Evolutionary conservation across 2,888 invertebrate species (phyloP), one percentile per base, ranked within the genome.

Genomic region (Parascotia fuliginaria): DNA sequence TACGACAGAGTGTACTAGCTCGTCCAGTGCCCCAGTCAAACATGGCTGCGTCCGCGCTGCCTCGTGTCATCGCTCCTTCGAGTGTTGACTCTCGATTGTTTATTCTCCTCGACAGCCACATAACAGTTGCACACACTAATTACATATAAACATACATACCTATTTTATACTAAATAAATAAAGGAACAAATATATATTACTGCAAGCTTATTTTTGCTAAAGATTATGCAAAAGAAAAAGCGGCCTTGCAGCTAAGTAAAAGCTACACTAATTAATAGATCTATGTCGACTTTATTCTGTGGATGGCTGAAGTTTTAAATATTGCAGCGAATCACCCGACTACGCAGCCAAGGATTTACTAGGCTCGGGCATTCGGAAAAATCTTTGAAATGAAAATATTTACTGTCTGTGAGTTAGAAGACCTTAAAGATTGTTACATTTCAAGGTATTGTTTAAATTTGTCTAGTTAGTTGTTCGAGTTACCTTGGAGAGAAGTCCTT

Each of bases 81-180:
- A 90, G 90, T 91, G 86, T 90, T 89, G 83, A 89, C 89, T 76
- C 73, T 83, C 76, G 81, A 83, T 83, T 90, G 89, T 91, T 87
- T 89, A 81, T 82, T 78, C 81, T 78, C 79, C 73, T 79, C 81
- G 70, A 79, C 85, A 81, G 64, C 60, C 81, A 78, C 79, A 84
- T 77, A 81, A 86, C 86, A 83, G 83, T 83, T 85, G 83, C 86
- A 79, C 80, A 81, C 78, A 83, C 80, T 80, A 84, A 86, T 84
- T 79, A 80, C 70, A 75, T 71, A 76, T 70, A 75, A 75, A 77
- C 64, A 77, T 63, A 60, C 67, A 65, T 73, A 27, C 27, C 4
- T 14, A 28, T 75, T 55, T 57, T 50, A 38, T 61, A 51, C 14
- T 33, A n/a, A n/a, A n/a, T n/a, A n/a, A n/a, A n/a, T n/a, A n/a